phyloP scores from a whole-genome alignment of 92 coral and sea anemone species.

The Blastomussa wellsi region DNA sequence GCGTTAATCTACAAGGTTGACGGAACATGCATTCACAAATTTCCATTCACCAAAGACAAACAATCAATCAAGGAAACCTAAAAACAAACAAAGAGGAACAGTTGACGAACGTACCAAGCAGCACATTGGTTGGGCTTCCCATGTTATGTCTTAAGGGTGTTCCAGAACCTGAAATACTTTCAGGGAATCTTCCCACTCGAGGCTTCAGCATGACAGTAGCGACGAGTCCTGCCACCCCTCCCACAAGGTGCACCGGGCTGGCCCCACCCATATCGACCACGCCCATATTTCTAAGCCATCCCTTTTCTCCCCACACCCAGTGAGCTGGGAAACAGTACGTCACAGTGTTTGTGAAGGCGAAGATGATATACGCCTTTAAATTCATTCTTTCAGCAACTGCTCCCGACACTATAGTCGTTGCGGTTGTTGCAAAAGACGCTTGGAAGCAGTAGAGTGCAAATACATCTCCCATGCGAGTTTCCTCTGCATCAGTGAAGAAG shows the following conservation, averaged over 20 bases:
- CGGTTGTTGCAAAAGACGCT: constrained; percentile 89
- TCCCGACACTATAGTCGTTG: constrained; percentile 85
- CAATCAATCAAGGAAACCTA: neutral
- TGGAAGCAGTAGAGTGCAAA: constrained; percentile 82
- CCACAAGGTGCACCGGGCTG: constrained; percentile 84
- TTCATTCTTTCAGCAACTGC: constrained; percentile 88
- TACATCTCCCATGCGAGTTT: constrained; percentile 78
- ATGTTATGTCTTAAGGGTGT: constrained; percentile 55
- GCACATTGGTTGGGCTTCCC: constrained; percentile 74
- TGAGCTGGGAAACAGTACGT: constrained; percentile 90
- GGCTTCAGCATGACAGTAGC: constrained; percentile 84
- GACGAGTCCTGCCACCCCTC: constrained; percentile 86
- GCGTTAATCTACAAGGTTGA: no score
- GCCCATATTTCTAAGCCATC: constrained; percentile 80
- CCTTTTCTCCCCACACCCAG: constrained; percentile 93
- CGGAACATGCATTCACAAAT: no score
- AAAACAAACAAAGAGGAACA: neutral
- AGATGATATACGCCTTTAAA: constrained; percentile 78
- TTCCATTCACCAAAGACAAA: no score
- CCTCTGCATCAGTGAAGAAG: constrained; percentile 88
- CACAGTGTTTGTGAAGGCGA: constrained; percentile 84
- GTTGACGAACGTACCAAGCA: constrained; percentile 45
- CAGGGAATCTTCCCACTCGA: constrained; percentile 72
- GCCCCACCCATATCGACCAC: constrained; percentile 93
- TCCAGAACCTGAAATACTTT: constrained; percentile 13